Base-by-base conservation (phyloP, 1,140 invertebrate genomes). In the Sitophilus oryzae region DNA sequence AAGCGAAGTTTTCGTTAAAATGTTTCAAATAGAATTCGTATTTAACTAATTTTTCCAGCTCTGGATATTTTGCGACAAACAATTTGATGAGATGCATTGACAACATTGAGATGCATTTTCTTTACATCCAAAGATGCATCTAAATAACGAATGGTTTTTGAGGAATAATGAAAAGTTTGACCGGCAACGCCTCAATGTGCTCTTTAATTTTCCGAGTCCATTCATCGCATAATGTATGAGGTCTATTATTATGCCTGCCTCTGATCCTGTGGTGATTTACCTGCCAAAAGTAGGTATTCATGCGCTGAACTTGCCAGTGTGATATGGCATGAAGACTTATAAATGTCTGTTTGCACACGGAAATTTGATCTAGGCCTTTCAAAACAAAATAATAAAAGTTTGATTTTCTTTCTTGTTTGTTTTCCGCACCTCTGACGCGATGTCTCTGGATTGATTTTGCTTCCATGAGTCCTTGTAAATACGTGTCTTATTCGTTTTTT, bases 1-100 rank as follows among this genome's bases (percentile, higher is more conserved):
- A 57, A 35, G 25, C 47, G 58, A 56, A 64, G 48, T 65, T 67
- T 37, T 67, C 54, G 25, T 62, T 61, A 37, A 64, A 68, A 46
- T 62, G 56, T 53, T 61, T 69, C 35, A 56, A 45, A 47, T 61
- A 68, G 35, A 58, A 69, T 38, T 64, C 61, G 46, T 66, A 67
- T 57, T 63, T 63, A 8, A 65, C 56, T 42, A 14, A 6, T 34
- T 34, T 11, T 34, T 34, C 11, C 15, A 41, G 15, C 5, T 14
- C 18, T n/a, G 38, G 18, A 41, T 41, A 41, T 41, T 41, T 41
- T 41, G 6, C 6, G 14, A 41, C 14, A 41, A 69, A n/a, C n/a
- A n/a, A n/a, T n/a, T n/a, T n/a, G n/a, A n/a, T n/a, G n/a, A n/a
- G n/a, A n/a, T n/a, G n/a, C n/a, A n/a, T n/a, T n/a, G n/a, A n/a